Base-by-base conservation (phyloP, 1,140 invertebrate genomes). In the Habropoda laboriosa region DNA sequence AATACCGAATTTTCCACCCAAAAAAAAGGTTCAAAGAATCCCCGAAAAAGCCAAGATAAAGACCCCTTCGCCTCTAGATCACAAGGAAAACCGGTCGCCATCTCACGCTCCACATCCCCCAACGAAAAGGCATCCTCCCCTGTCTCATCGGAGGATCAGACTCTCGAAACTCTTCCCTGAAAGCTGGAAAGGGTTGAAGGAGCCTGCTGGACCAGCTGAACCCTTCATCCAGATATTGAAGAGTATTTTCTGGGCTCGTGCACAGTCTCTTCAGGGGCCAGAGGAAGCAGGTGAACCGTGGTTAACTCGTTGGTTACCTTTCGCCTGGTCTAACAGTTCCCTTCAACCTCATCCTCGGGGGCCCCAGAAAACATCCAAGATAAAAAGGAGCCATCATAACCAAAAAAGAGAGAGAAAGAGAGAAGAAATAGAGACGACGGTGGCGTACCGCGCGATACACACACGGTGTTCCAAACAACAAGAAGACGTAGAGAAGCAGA, bases 161-260 rank as follows among this genome's bases (percentile, higher is more conserved):
- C 6, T 16, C 6, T 42, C 18, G 64, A 49, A 77, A n/a, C n/a
- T 84, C 71, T 86, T 73, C 64, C 73, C 42, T 49, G 12, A 79
- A 80, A 86, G 76, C 67, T 74, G 80, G 85, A 87, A 87, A 85
- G 81, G 86, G 79, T 73, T 83, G 58, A n/a, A n/a, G n/a, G n/a
- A 58, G 57, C 73, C 51, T 77, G 38, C 38, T 45, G 66, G 30
- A n/a, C 47, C 30, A 21, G 3, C 45, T 27, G 58, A 89, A 91
- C 45, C 42, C 76, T n/a, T n/a, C n/a, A n/a, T n/a, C 57, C 71
- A 12, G 38, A 61, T 21, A 57, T 79, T n/a, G n/a, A n/a, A n/a
- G n/a, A n/a, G n/a, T n/a, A 89, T 90, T 92, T 92, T 92, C 91
- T 90, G 90, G 90, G 83, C 84, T 91, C 84, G 83, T 92, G 92